Conservation (phyloP, 2,797 vertebrate genomes). For the Cynodonichthys magdalenae region DNA sequence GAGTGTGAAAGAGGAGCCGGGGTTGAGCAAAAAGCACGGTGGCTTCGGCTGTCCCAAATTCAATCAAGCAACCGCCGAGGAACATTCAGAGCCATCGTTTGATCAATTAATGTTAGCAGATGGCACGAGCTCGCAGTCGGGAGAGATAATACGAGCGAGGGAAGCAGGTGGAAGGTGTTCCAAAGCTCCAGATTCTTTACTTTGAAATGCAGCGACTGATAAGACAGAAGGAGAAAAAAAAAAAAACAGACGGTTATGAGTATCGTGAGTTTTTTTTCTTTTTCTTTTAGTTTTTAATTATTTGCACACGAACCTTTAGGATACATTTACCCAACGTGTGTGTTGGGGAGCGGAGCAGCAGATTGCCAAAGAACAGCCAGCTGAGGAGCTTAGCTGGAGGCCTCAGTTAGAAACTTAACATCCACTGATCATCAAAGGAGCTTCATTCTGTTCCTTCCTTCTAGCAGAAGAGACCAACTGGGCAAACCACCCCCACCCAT, state of each 20-base stretch:
- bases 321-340: not conserved
- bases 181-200: conserved; percentile 42
- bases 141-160: conserved; percentile 52
- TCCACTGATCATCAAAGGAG: conserved; percentile 69
- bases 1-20: conserved; percentile 29
- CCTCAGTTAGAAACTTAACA: conserved; percentile 36
- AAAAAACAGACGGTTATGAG: conserved; percentile 28
- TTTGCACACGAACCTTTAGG: not conserved
- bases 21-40: conserved; percentile 25
- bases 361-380: conserved; percentile 29
- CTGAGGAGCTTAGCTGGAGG: conserved; percentile 39
- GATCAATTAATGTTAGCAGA: conserved; percentile 80
- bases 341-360: conserved; percentile 28
- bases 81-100: conserved; percentile 67
- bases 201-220: conserved; percentile 57
- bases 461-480: conserved; percentile 43
- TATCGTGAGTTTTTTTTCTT: not conserved
- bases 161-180: conserved; percentile 69
- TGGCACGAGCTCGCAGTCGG: conserved; percentile 58
- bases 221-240: conserved; percentile 28
- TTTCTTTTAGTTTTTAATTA: not conserved
- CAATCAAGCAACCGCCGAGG: conserved; percentile 69
- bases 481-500: conserved; percentile 16
- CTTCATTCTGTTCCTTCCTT: conserved; percentile 47
- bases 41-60: conserved; percentile 65